phyloP scores from a whole-genome alignment of 2,113 vertebrate species.

The Ginglymostoma cirratum region DNA sequence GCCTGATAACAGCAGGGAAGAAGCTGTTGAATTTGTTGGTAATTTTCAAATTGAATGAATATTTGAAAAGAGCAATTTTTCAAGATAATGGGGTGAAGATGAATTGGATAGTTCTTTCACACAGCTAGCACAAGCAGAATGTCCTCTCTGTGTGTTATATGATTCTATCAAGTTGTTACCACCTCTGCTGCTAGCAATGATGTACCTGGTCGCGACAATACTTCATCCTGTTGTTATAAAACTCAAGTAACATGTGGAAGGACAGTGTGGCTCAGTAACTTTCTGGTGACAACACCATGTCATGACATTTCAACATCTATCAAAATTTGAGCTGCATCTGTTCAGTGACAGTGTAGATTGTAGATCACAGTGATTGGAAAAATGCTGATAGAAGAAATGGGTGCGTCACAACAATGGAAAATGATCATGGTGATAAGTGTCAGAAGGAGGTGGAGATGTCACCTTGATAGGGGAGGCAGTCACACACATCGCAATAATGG shows the following conservation, averaged over 20 bases:
- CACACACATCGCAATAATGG: neutral
- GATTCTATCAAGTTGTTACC: neutral
- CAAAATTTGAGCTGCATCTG: neutral
- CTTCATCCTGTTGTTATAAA: neutral
- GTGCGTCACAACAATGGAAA: neutral
- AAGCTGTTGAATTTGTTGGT: too few relatives aligned
- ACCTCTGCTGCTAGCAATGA: neutral
- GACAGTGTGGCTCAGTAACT: neutral
- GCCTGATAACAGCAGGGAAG: too few relatives aligned
- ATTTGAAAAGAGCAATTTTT: neutral
- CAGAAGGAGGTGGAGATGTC: neutral
- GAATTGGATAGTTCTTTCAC: neutral
- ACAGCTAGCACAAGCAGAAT: neutral
- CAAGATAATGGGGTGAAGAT: neutral
- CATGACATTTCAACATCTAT: neutral
- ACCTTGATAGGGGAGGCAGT: neutral
- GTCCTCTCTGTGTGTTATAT: neutral
- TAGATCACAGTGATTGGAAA: neutral
- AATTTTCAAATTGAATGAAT: neutral
- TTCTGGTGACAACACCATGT: neutral
- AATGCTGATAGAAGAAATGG: neutral
- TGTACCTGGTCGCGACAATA: neutral
- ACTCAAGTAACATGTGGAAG: neutral
- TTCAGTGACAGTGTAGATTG: neutral
- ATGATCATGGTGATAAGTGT: neutral